Conservation (phyloP, 2,113 vertebrate species). For the Perccottus glenii region DNA sequence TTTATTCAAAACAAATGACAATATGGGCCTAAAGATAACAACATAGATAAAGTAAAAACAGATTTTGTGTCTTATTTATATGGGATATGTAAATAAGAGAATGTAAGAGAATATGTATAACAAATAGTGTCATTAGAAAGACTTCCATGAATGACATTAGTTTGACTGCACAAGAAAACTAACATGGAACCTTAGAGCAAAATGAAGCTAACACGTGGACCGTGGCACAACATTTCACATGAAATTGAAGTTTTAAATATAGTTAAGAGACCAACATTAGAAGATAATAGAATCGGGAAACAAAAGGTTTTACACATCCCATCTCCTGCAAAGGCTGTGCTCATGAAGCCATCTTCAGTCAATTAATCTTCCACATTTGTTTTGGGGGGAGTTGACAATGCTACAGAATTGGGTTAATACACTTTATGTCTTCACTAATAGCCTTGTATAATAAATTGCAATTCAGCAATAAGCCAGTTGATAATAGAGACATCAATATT, state of each 20-base stretch:
- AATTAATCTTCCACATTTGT: slow-evolving; percentile 34
- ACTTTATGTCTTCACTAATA: slow-evolving; percentile 11
- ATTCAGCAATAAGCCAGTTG: slow-evolving; percentile 7
- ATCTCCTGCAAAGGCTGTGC: slow-evolving; percentile 2
- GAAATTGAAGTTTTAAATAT: neutral
- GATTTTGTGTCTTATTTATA: neutral
- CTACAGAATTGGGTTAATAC: neutral
- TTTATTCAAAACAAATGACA: no score
- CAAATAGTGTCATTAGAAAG: slow-evolving; percentile 1
- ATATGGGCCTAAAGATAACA: no score
- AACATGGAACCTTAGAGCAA: neutral
- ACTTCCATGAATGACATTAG: slow-evolving; percentile 8
- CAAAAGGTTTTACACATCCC: neutral
- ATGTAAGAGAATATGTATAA: neutral
- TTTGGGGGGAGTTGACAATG: slow-evolving; percentile 13
- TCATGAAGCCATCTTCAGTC: slow-evolving; percentile 24
- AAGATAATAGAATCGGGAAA: neutral
- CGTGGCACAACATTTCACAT: neutral
- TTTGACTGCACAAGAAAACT: neutral
- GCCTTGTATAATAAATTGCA: slow-evolving; percentile 11
- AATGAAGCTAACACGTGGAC: neutral
- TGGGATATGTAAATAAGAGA: no score
- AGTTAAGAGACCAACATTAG: no score
- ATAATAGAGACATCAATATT: slow-evolving; percentile 1
- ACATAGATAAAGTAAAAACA: neutral